These are phyloP conservation scores for Odocoileus virginianus DNA, from an alignment of 2,113 vertebrate species.

Conservation along the genomic window DNA sequence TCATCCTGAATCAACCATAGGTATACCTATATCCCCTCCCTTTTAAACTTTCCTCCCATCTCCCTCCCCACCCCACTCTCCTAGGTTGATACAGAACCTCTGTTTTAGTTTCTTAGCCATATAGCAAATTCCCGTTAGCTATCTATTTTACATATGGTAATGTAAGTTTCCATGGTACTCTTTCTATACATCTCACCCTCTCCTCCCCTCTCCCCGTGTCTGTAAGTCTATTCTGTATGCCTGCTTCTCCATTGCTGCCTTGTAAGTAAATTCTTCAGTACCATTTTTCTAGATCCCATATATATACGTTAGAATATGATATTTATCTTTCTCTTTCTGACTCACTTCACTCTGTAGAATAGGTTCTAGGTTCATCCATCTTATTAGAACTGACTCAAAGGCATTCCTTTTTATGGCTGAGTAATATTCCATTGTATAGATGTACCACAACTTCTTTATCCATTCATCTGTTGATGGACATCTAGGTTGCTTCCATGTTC, in stretches of 20 bases:
- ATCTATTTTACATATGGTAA: neutral
- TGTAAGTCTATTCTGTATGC: neutral
- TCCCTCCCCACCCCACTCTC: neutral
- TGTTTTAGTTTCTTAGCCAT: neutral
- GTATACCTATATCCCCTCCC: neutral
- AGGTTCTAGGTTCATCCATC: neutral
- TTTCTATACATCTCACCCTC: neutral
- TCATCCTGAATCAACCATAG: neutral
- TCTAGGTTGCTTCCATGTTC: neutral
- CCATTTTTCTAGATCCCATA: neutral
- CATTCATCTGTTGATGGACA: neutral
- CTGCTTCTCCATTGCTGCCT: neutral
- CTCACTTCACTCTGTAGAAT: neutral
- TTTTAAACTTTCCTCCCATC: neutral
- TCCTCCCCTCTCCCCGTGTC: neutral
- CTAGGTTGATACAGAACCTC: neutral
- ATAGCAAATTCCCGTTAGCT: neutral
- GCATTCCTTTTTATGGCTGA: neutral
- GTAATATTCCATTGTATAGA: neutral
- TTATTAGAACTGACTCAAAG: neutral
- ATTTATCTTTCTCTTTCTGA: neutral
- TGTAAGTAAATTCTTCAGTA: neutral
- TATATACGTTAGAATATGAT: rapidly evolving
- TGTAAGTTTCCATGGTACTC: neutral
- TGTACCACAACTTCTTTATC: neutral